A percentile compares a stretch with the other conserved stretches of the same genome.
These are phyloP conservation scores for Paramisgurnus dabryanus DNA, from an alignment of 2,113 vertebrate species.

Conservation along the genomic window DNA sequence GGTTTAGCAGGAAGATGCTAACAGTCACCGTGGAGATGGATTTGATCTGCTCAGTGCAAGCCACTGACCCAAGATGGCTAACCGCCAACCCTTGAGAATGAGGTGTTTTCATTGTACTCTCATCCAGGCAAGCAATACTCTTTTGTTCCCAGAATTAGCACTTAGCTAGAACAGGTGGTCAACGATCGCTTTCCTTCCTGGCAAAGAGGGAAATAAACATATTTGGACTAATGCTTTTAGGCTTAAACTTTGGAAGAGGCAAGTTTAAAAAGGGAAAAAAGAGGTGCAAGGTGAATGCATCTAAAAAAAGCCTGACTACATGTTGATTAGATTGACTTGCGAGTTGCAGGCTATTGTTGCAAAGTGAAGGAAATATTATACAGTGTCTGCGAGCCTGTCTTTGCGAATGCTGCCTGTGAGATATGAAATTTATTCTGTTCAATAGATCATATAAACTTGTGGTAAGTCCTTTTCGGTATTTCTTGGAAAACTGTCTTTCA, in stretches of 20 bases:
- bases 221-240: slow-evolving; percentile 34
- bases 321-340: slow-evolving; percentile 38
- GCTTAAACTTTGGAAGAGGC: slow-evolving; percentile 16
- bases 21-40: slow-evolving; percentile 38
- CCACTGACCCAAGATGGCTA: slow-evolving; percentile 15
- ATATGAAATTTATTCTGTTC: background rate
- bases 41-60: slow-evolving; percentile 22
- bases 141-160: slow-evolving; percentile 42
- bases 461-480: background rate
- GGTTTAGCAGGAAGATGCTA: slow-evolving; percentile 22
- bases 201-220: slow-evolving; percentile 23
- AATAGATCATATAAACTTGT: background rate
- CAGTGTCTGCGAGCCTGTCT: background rate
- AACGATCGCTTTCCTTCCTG: slow-evolving; percentile 27
- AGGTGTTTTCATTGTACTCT: slow-evolving; percentile 31
- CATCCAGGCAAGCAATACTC: slow-evolving; percentile 14
- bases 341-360: background rate
- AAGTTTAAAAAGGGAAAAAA: background rate
- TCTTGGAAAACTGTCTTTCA: slow-evolving; percentile 21
- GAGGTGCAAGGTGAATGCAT: slow-evolving; percentile 5
- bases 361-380: slow-evolving; percentile 4
- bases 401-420: background rate
- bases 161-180: slow-evolving; percentile 39
- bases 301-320: slow-evolving; percentile 34
- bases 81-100: slow-evolving; percentile 3